Percentiles rank a stretch among this genome's conserved stretches.
phyloP scores from a whole-genome alignment of 2,888 invertebrate species.

The Entomobrya proxima region DNA sequence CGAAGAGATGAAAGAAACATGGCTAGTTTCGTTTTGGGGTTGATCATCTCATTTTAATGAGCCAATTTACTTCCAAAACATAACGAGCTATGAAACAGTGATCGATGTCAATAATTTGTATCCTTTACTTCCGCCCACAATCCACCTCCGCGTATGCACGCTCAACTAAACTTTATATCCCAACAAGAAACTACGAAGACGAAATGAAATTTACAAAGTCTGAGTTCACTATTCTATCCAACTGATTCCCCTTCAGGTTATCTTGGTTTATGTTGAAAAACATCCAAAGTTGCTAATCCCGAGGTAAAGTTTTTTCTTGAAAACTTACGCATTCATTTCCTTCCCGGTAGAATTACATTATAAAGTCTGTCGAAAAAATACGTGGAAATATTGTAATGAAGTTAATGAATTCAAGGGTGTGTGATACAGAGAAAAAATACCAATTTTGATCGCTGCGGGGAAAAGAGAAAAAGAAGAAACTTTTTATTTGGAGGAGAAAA shows the following conservation, averaged over 20 bases:
- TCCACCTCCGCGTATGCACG: slow-evolving; percentile 34
- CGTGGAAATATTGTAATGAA: slow-evolving; percentile 31
- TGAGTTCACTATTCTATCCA: background rate
- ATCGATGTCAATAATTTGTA: slow-evolving; percentile 56
- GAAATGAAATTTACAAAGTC: background rate
- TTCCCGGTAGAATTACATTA: slow-evolving; percentile 23
- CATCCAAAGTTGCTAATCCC: slow-evolving; percentile 1
- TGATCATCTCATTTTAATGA: slow-evolving; percentile 67
- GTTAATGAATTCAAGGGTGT: slow-evolving; percentile 19
- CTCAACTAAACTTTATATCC: background rate
- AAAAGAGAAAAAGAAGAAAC: background rate
- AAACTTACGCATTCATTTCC: slow-evolving; percentile 28
- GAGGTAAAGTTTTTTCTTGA: background rate
- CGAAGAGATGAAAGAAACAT: slow-evolving; percentile 23
- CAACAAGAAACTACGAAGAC: background rate
- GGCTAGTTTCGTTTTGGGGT: slow-evolving; percentile 26
- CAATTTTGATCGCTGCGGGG: slow-evolving; percentile 28
- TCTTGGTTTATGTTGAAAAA: background rate
- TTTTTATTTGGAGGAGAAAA: slow-evolving; percentile 15
- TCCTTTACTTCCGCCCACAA: slow-evolving; percentile 57
- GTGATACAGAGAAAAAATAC: background rate
- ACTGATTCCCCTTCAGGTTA: background rate
- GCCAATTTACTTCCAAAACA: slow-evolving; percentile 64
- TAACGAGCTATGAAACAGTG: slow-evolving; percentile 61
- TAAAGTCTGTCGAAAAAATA: slow-evolving; percentile 7